Evolutionary conservation across 1,140 invertebrate species (phyloP).

Genomic region (Paraescarpia echinospica): DNA sequence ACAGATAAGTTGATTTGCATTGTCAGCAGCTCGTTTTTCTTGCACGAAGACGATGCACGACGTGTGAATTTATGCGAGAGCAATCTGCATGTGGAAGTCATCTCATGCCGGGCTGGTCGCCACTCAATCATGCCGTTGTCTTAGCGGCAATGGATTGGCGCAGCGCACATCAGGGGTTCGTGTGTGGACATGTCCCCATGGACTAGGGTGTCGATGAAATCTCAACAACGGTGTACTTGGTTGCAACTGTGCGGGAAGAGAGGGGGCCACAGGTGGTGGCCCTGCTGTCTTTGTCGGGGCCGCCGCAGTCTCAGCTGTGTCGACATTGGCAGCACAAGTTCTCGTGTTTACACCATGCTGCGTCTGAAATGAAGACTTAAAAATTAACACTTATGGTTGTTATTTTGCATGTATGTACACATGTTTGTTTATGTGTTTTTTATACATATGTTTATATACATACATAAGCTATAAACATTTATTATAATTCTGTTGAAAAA

Average conservation of each 20-base stretch:
- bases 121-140: neutral
- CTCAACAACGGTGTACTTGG: neutral
- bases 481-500: too few relatives aligned
- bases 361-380: neutral
- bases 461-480: too few relatives aligned
- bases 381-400: neutral
- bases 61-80: conserved; percentile 4
- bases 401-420: too few relatives aligned
- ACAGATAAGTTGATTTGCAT: conserved; percentile 6
- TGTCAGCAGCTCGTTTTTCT: neutral
- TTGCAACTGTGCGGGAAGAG: neutral
- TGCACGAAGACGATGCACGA: neutral
- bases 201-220: neutral
- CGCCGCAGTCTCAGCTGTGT: neutral
- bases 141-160: neutral
- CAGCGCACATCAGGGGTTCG: neutral
- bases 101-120: neutral
- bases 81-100: neutral
- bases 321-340: neutral
- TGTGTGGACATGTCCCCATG: neutral
- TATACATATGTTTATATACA: too few relatives aligned
- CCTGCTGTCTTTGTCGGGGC: neutral
- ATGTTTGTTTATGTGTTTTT: too few relatives aligned
- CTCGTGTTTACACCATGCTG: neutral
- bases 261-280: neutral